Conservation (phyloP, 2,113 vertebrate species). For the Oophaga pumilio region DNA sequence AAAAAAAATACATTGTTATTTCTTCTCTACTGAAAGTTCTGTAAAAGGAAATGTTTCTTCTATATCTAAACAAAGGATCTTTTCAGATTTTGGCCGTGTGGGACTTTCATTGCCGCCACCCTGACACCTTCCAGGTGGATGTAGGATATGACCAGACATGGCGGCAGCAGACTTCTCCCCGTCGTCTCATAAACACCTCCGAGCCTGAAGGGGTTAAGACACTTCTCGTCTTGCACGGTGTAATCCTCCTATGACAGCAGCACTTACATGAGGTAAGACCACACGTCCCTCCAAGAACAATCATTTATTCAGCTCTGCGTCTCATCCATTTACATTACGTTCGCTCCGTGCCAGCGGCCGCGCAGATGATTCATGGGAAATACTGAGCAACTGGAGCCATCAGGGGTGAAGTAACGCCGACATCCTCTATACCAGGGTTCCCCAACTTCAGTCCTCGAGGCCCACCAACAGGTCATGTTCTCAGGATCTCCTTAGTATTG, state of each 20-base stretch:
- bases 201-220: background rate
- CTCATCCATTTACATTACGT: background rate
- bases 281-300: slow-evolving; percentile 37
- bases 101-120: background rate
- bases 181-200: background rate
- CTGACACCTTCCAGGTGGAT: background rate
- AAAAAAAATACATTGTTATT: no score
- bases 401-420: background rate
- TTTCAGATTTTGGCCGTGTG: background rate
- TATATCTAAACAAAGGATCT: background rate
- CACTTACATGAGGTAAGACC: slow-evolving; percentile 37
- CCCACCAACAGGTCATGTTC: no score
- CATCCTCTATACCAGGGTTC: no score
- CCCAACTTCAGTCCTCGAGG: no score
- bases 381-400: background rate
- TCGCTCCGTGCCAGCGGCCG: background rate
- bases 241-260: background rate
- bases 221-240: background rate
- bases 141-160: background rate
- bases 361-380: background rate
- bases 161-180: background rate
- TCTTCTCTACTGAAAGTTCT: background rate
- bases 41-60: background rate
- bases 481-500: no score
- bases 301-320: background rate